These are phyloP conservation scores for Gracilinanus agilis DNA, from an alignment of 2,113 vertebrate genomes.

Conservation along the genomic window DNA sequence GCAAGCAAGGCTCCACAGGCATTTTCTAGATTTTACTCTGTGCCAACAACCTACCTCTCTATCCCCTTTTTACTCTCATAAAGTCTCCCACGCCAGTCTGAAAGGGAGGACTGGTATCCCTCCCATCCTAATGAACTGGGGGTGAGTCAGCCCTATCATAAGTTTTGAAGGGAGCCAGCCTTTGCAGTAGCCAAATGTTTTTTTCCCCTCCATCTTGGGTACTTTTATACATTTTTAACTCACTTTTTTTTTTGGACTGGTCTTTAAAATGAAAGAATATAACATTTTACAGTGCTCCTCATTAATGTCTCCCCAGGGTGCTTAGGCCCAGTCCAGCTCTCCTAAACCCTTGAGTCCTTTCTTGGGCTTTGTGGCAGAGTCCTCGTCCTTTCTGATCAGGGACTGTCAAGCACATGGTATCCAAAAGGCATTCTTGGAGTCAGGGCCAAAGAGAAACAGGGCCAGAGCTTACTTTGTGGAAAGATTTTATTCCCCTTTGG, in stretches of 20 bases:
- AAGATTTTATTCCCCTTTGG: slow-evolving; percentile 85
- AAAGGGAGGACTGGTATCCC: slow-evolving; percentile 57
- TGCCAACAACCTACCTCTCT: not conserved
- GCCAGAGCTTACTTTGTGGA: slow-evolving; percentile 83
- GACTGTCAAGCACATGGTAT: slow-evolving; percentile 66
- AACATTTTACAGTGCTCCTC: slow-evolving; percentile 39
- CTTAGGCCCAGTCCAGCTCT: not conserved
- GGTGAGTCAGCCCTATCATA: slow-evolving; percentile 38
- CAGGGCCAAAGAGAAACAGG: slow-evolving; percentile 50
- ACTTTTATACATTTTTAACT: slow-evolving; percentile 74
- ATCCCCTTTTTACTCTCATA: slow-evolving; percentile 15
- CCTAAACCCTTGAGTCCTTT: not conserved
- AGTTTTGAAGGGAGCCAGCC: slow-evolving; percentile 49
- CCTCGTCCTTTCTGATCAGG: slow-evolving; percentile 45
- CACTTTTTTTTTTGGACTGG: slow-evolving; percentile 34
- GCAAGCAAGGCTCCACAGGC: not conserved
- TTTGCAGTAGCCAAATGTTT: slow-evolving; percentile 62
- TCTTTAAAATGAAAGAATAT: slow-evolving; percentile 49
- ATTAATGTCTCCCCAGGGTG: not conserved
- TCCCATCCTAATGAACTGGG: slow-evolving; percentile 37
- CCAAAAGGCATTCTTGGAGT: slow-evolving; percentile 82
- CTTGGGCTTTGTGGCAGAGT: not conserved
- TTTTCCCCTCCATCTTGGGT: slow-evolving; percentile 73
- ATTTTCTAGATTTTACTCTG: not conserved
- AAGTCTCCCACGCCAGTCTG: slow-evolving; percentile 37